phyloP scores from a whole-genome alignment of 2,113 vertebrate genomes.

The Dipodomys ordii region DNA sequence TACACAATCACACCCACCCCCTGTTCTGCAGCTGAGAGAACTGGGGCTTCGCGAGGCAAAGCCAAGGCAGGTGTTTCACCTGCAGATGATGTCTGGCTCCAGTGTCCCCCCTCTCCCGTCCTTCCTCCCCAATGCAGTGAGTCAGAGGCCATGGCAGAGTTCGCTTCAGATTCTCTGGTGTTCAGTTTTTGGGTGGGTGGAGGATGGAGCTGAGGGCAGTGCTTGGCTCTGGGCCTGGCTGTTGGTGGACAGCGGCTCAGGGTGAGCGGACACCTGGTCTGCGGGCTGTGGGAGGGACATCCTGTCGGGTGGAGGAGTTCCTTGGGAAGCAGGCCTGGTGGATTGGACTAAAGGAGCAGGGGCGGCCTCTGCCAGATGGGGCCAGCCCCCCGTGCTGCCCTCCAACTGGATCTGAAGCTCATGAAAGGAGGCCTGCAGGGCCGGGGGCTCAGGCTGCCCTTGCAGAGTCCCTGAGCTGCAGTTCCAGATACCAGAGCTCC shows the following conservation, averaged over 20 bases:
- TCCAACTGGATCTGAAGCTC: neutral
- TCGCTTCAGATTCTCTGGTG: neutral
- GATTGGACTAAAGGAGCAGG: slow-evolving; percentile 36
- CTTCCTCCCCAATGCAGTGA: accelerated
- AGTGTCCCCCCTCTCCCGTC: no score
- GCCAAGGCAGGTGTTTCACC: neutral
- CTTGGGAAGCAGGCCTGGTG: neutral
- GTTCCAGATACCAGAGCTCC: accelerated
- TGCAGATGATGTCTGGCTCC: neutral
- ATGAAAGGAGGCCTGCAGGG: neutral
- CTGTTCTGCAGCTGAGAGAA: neutral
- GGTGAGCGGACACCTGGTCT: neutral
- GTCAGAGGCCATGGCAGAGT: no score
- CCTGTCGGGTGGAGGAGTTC: neutral
- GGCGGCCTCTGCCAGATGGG: neutral
- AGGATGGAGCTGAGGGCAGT: neutral
- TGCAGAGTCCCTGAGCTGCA: neutral
- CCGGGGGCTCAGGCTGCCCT: neutral
- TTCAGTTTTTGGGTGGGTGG: neutral
- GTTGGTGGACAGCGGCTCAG: neutral
- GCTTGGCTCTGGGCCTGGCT: neutral
- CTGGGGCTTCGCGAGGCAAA: neutral
- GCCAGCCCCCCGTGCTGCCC: neutral
- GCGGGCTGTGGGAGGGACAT: neutral
- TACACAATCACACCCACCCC: accelerated